Base-by-base conservation (phyloP, 2,888 invertebrate species). In the Lycocerus yunnanus region DNA sequence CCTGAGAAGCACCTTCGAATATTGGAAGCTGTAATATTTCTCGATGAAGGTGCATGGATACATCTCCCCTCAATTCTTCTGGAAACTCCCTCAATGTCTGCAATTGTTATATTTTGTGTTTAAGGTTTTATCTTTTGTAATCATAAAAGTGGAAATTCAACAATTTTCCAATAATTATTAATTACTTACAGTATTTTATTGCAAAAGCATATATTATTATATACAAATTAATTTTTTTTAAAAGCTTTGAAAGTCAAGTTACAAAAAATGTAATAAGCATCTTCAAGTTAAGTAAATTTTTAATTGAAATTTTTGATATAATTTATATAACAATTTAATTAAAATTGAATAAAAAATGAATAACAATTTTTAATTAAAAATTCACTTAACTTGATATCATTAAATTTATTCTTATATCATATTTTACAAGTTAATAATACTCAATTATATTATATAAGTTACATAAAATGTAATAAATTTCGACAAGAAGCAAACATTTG, bases 31-130 rank as follows among this genome's bases (percentile, higher is more conserved):
- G 95, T 80, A 98, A 90, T 84, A 98, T 96, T 88, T 98, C 98
- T 76, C 97, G 92, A 88, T 98, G 96, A 81, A 98, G 90, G 88
- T 98, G 98, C 93, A 98, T 93, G 70, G 97, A 97, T 60, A 98
- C 97, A 85, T 98, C 98, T 15, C 98, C 98, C 75, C 97, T 90
- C 72, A 98, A 89, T 87, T 98, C 98, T 86, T 98, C 97, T 0
- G 98, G 98, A 88, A 98, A 98, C 88, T 98, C 97, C 88, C 95
- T 95, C 79, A 97, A 88, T 67, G 97, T 96, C 97, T 97, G 89
- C 8, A 71, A 66, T 21, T 8, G 21, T 58, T 15, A 67, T 13
- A 63, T 43, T 43, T n/a, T n/a, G 2, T 2, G n/a, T n/a, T 43
- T 27, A 27, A 43, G 43, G 43, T 43, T n/a, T 27, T n/a, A 43